Evolutionary conservation across 2,888 invertebrate genomes (phyloP).

Genomic region (Drosophila differens): DNA sequence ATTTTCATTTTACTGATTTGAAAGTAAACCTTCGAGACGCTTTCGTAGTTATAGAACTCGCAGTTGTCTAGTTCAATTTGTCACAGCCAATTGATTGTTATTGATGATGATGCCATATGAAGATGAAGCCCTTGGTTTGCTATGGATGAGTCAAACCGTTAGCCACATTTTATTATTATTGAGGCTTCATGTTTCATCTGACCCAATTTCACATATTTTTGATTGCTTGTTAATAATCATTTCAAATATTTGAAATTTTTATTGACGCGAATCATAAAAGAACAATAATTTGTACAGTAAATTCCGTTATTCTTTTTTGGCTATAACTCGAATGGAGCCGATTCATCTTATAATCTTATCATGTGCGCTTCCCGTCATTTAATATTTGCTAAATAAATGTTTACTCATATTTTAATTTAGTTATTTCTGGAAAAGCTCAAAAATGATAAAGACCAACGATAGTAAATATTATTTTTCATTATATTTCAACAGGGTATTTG

Average conservation of each 20-base stretch:
- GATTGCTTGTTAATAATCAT: constrained; percentile 53
- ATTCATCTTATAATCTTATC: constrained; percentile 25
- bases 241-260: constrained; percentile 27
- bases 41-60: neutral
- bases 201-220: constrained; percentile 47
- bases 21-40: neutral
- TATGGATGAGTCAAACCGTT: constrained; percentile 43
- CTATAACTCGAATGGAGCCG: neutral
- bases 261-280: constrained; percentile 28
- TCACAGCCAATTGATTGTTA: constrained; percentile 79
- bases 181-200: constrained; percentile 57
- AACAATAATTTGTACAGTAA: neutral
- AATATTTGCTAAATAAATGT: constrained; percentile 20
- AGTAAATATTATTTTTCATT: neutral
- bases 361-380: constrained; percentile 6
- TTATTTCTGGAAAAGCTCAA: constrained; percentile 9
- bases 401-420: constrained; percentile 6
- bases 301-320: neutral
- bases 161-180: constrained; percentile 39
- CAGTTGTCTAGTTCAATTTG: constrained; percentile 59
- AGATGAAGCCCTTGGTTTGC: constrained; percentile 38
- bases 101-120: constrained; percentile 68
- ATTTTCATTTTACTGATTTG: constrained; percentile 20
- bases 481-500: neutral
- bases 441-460: neutral